phyloP scores from a whole-genome alignment of 2,888 invertebrate genomes.

The Imbricaverruca yamaguchii region DNA sequence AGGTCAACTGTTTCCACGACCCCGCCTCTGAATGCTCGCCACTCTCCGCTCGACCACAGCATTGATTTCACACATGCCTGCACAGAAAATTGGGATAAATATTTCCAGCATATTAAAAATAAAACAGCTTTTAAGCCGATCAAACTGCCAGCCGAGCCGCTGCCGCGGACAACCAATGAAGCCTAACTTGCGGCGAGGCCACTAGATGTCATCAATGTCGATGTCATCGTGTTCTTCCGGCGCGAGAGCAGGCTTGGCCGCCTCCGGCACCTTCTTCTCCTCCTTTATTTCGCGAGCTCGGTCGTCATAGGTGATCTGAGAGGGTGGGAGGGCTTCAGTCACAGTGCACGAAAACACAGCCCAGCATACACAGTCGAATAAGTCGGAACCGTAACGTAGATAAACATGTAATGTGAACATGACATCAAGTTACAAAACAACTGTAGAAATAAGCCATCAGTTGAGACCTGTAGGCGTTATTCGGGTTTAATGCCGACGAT shows the following conservation, averaged over 20 bases:
- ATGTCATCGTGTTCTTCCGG: constrained; percentile 40
- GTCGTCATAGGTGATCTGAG: constrained; percentile 79
- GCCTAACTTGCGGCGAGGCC: background rate
- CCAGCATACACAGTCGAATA: too few relatives aligned
- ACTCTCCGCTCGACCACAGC: background rate
- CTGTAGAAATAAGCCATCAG: too few relatives aligned
- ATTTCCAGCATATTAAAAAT: constrained; percentile 18
- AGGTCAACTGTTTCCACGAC: background rate
- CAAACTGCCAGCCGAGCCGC: background rate
- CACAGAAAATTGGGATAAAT: constrained; percentile 18
- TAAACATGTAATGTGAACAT: too few relatives aligned
- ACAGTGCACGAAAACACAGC: too few relatives aligned
- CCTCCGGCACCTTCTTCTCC: constrained; percentile 26
- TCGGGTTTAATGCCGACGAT: too few relatives aligned
- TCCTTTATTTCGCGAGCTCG: constrained; percentile 49
- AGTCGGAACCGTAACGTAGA: too few relatives aligned
- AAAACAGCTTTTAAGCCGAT: background rate
- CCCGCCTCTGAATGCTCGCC: background rate
- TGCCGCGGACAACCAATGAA: background rate
- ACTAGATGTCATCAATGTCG: constrained; percentile 30
- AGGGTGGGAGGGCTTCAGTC: constrained; percentile 38
- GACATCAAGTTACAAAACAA: too few relatives aligned
- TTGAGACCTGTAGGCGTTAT: too few relatives aligned
- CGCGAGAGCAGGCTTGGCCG: constrained; percentile 49
- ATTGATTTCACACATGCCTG: background rate